Base-by-base conservation (phyloP, 2,113 vertebrate genomes). In the Trogon melanurus region DNA sequence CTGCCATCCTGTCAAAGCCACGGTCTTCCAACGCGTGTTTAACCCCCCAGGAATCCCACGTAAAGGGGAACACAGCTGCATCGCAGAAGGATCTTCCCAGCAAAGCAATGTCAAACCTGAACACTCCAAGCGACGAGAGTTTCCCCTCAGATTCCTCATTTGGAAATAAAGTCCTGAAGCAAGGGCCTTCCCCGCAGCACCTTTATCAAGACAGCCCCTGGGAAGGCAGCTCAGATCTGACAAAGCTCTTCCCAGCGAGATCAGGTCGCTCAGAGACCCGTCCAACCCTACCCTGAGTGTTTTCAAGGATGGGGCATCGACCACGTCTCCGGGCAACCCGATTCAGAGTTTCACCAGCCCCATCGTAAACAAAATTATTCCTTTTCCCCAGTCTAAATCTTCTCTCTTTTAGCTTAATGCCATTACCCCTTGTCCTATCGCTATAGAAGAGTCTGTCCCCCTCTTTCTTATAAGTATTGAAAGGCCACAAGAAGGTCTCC, bases 281-380 rank as follows among this genome's bases (percentile, higher is more conserved):
- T 71, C 66, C 66, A 84, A 3, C 38, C 38, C 10, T 16, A 6
- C 26, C 48, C 36, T 2, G 58, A 6, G 34, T 1, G 2, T 4
- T 6, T 10, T 32, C 38, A 47, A 10, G 48, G 48, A 64, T 10
- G 48, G 32, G 13, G 36, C 67, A 21, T 32, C 13, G 0, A 4
- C 54, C 16, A 13, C 54, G 8, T 12, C 54, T 50, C 44, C 27
- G 34, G 79, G 22, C 22, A 71, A 22, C 47, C 36, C 29, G 15
- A 1, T 0, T 30, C 57, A 53, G 12, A 1, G 22, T 9, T 5
- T 45, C 36, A 44, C 47, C 36, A 34, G 9, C 15, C 15, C 53
- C 30, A n/a, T 0, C 0, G 0, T 16, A 19, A 41, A 51, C 2
- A 4, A 11, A 51, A 22, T 22, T 27, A 8, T 9, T 32, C 45